A percentile compares a stretch with the other conserved stretches of the same genome.
These are phyloP conservation scores for Menura novaehollandiae DNA, from an alignment of 2,113 vertebrate genomes.

Conservation along the genomic window DNA sequence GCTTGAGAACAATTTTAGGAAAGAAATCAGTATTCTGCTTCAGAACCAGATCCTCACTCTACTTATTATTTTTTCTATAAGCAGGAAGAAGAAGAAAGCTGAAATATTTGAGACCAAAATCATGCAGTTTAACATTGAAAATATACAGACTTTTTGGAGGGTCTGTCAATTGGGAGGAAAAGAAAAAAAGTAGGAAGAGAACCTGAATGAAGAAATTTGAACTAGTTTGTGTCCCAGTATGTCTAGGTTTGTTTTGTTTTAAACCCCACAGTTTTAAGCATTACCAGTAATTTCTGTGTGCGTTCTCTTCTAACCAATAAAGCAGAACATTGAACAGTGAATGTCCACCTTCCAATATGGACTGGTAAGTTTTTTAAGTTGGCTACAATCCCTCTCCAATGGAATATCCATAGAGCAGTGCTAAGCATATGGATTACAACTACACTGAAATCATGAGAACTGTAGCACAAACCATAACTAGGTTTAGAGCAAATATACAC, in stretches of 20 bases:
- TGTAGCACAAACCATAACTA: background rate
- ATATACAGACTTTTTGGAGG: background rate
- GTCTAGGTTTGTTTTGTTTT: background rate
- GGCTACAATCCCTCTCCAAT: background rate
- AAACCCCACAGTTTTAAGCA: background rate
- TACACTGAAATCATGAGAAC: background rate
- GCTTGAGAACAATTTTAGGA: background rate
- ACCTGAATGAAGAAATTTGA: background rate
- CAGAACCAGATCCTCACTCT: background rate
- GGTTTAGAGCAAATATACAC: background rate
- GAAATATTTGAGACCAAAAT: background rate
- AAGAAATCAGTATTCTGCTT: background rate
- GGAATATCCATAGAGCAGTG: background rate
- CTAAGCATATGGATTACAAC: background rate
- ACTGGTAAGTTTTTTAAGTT: background rate
- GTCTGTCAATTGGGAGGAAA: background rate
- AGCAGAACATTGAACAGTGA: background rate
- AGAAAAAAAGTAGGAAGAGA: background rate
- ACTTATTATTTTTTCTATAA: background rate
- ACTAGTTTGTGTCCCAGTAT: background rate
- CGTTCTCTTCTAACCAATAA: background rate
- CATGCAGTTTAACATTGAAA: background rate
- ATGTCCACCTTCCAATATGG: background rate
- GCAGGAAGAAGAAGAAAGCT: background rate
- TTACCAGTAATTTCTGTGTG: background rate